Evolutionary conservation across 2,113 vertebrate genomes (phyloP).

Genomic region (Labrus mixtus): DNA sequence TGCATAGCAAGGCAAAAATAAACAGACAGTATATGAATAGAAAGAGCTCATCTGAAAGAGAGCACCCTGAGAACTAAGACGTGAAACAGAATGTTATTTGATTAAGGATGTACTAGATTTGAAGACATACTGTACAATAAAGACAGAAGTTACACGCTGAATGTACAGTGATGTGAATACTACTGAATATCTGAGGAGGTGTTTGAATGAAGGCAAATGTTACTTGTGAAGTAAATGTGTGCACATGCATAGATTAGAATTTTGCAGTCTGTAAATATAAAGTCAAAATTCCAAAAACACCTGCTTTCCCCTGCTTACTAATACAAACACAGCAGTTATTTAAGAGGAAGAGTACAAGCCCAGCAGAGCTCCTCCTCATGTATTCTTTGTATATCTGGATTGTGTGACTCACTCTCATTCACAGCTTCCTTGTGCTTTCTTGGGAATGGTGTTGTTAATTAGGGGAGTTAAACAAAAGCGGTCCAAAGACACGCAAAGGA

Average conservation of each 20-base stretch:
- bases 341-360: constrained; percentile 39
- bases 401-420: constrained; percentile 63
- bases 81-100: background rate
- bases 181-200: background rate
- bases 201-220: background rate
- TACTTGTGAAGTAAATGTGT: background rate
- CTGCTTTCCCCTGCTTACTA: background rate
- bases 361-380: constrained; percentile 36
- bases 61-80: background rate
- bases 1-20: background rate
- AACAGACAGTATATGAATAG: no score
- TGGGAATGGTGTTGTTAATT: constrained; percentile 48
- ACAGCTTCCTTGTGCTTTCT: constrained; percentile 46
- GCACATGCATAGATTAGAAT: background rate
- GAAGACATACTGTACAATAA: background rate
- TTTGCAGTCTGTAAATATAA: no score
- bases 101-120: background rate
- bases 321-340: constrained; percentile 36
- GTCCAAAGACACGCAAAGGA: constrained; percentile 48
- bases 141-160: background rate
- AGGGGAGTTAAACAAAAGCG: constrained; percentile 52
- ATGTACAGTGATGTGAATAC: no score
- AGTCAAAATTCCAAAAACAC: no score
- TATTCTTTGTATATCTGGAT: constrained; percentile 52
- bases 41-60: no score